These are phyloP conservation scores for Glomeris maerens DNA, from an alignment of 1,140 invertebrate genomes.

Conservation along the genomic window DNA sequence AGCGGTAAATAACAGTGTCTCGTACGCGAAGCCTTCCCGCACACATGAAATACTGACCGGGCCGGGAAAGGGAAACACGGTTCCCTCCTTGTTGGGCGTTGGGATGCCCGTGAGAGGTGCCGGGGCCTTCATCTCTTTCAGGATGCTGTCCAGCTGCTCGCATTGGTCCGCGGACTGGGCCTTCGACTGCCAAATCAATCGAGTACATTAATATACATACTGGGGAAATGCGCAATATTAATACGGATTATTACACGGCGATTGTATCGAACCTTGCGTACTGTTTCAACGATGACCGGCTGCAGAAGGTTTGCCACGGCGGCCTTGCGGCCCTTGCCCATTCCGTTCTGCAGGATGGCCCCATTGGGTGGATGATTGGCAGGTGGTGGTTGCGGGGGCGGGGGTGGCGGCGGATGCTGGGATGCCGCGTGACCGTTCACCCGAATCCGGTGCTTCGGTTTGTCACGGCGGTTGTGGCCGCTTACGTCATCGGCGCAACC, in stretches of 20 bases:
- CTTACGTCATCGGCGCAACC: no score
- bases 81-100: slow-evolving; percentile 10
- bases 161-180: background rate
- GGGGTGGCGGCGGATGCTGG: no score
- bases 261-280: background rate
- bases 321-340: no score
- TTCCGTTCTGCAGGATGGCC: no score
- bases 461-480: no score
- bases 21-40: no score
- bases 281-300: background rate
- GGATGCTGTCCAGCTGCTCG: background rate
- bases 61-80: slow-evolving; percentile 8
- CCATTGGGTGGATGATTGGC: no score
- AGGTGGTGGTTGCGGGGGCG: no score
- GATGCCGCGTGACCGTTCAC: no score
- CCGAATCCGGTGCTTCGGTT: no score
- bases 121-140: slow-evolving; percentile 11
- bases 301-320: background rate
- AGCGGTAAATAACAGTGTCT: no score
- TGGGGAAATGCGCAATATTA: background rate
- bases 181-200: background rate
- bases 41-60: no score
- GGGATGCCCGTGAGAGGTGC: slow-evolving; percentile 8
- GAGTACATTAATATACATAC: background rate
- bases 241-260: background rate